Evolutionary conservation across 2,113 vertebrate genomes (phyloP), one percentile per base, ranked within the genome.

Genomic region (Megaleporinus macrocephalus): DNA sequence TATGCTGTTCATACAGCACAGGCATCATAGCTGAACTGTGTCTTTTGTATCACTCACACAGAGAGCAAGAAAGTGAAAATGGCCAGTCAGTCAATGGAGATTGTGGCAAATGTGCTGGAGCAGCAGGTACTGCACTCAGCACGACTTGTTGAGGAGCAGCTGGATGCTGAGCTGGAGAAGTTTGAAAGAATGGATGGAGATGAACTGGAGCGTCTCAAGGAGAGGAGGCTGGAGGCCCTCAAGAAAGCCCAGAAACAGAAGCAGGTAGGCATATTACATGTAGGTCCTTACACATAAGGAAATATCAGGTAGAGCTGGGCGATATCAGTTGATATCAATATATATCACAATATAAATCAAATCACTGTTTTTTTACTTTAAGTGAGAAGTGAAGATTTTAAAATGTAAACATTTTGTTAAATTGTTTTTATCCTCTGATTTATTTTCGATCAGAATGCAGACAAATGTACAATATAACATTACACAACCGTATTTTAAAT

Each of bases 181-280:
- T 83, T 99, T 75, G 97, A 96, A 44, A 93, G 95, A 51, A 92
- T 97, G 93, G 97, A 97, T 83, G 97, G 97, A 76, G 97, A 98
- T 69, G 97, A 99, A 74, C 85, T 99, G 81, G 97, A 99, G 74
- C 89, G 79, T 71, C 93, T 99, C 79, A 97, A 96, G 88, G 96
- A 98, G 90, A 96, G 91, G 86, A 94, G 98, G 57, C 92, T 99
- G 33, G 95, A 97, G 76, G 95, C 96, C 0, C 91, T 99, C 15
- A 97, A 94, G 87, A 99, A 97, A 91, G 93, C 95, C 7, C 98
- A 99, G 83, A 97, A 98, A 90, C 97, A 98, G 90, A 99, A 99
- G 94, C 97, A 99, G 94, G 98, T 98, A 92, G 91, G n/a, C 10
- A 26, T 15, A 36, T 1, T 51, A 53, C 12, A 47, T n/a, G 51